Percentiles rank a stretch among this genome's conserved stretches.
Conservation (phyloP, 1,140 invertebrate genomes). For the Palaemon carinicauda region DNA sequence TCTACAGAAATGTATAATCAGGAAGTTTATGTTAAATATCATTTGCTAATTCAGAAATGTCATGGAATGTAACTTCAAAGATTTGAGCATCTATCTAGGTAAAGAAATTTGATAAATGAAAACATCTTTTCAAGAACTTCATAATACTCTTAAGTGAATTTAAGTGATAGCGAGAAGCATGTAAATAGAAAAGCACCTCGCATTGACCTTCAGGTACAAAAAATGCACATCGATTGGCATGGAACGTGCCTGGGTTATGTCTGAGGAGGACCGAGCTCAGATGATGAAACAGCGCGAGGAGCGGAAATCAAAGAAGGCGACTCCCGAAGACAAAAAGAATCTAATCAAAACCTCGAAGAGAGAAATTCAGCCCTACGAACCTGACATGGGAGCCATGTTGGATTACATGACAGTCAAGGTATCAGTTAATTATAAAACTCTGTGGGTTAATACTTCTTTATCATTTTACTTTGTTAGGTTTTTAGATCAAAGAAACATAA, state of each 20-base stretch:
- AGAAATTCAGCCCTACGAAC: slow-evolving; percentile 26
- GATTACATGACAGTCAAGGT: slow-evolving; percentile 24
- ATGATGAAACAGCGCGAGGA: slow-evolving; percentile 34
- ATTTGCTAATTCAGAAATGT: too few species aligned
- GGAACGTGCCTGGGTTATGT: slow-evolving; percentile 40
- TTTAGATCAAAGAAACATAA: background rate
- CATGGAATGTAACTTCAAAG: too few species aligned
- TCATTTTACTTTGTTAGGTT: background rate
- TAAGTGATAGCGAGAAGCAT: background rate
- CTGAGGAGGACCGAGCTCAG: slow-evolving; percentile 30
- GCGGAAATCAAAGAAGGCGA: background rate
- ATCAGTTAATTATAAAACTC: too few species aligned
- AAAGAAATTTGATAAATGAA: too few species aligned
- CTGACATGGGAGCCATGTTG: slow-evolving; percentile 7
- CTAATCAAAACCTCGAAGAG: slow-evolving; percentile 4
- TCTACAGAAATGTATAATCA: too few species aligned
- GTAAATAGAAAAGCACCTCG: background rate
- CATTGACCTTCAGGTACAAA: background rate
- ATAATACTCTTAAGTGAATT: too few species aligned
- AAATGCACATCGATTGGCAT: slow-evolving; percentile 34
- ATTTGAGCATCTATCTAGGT: too few species aligned
- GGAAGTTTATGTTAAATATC: too few species aligned
- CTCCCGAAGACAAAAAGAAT: background rate
- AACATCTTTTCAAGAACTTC: too few species aligned
- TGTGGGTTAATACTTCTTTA: background rate